phyloP scores from a whole-genome alignment of 2,888 invertebrate genomes.

The Idaea dimidiata region DNA sequence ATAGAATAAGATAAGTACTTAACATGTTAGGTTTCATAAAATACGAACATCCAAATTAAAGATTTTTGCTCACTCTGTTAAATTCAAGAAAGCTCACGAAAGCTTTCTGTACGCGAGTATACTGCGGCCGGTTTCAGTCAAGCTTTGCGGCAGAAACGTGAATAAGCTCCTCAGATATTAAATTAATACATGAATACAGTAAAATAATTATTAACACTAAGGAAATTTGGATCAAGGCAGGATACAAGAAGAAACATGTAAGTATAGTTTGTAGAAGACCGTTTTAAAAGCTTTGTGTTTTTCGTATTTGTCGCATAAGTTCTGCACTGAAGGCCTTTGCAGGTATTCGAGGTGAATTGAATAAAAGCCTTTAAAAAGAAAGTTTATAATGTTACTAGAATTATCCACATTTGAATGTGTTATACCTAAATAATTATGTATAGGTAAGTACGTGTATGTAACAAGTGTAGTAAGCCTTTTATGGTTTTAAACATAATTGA shows the following conservation, averaged over 20 bases:
- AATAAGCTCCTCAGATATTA: conserved; percentile 34
- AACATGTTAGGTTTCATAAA: too few species aligned
- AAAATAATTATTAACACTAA: conserved; percentile 18
- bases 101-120: conserved; percentile 54
- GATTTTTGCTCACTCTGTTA: background rate
- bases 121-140: conserved; percentile 70
- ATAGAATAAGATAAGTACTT: too few species aligned
- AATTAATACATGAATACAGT: conserved; percentile 23
- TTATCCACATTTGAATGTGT: background rate
- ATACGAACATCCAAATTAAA: background rate
- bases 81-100: conserved; percentile 30
- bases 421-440: too few species aligned
- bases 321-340: conserved; percentile 4
- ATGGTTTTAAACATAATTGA: too few species aligned
- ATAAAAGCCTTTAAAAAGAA: too few species aligned
- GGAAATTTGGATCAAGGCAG: conserved; percentile 11
- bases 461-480: too few species aligned
- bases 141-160: conserved; percentile 66
- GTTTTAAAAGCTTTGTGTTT: background rate
- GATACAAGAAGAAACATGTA: conserved; percentile 13
- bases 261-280: conserved; percentile 11
- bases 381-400: background rate
- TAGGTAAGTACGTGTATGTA: too few species aligned
- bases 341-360: background rate
- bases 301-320: conserved; percentile 11